phyloP scores from a whole-genome alignment of 2,797 vertebrate genomes.

The Schizopygopsis pylzovi region DNA sequence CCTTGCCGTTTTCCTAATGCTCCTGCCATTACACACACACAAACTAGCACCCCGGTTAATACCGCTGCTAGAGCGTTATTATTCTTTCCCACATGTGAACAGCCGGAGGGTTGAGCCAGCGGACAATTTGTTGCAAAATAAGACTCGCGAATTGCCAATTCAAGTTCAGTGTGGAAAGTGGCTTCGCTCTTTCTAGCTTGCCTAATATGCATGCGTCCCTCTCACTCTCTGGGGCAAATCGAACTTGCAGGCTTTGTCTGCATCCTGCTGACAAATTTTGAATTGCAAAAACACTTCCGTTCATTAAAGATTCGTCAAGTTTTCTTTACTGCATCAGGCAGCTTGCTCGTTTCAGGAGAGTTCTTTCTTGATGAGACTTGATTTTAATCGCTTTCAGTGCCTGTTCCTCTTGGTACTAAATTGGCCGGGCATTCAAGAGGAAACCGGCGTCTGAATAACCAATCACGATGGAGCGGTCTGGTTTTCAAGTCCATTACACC shows the following conservation, averaged over 20 bases:
- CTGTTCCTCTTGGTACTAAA: conserved; percentile 4
- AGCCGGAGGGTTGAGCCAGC: conserved; percentile 23
- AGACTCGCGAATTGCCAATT: conserved; percentile 37
- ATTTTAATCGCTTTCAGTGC: neutral
- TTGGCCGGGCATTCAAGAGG: conserved; percentile 5
- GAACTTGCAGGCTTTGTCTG: conserved; percentile 1
- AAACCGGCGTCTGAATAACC: neutral
- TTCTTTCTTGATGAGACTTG: neutral
- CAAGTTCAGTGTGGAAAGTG: conserved; percentile 26
- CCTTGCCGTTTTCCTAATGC: conserved; percentile 10
- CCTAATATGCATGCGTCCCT: conserved; percentile 8
- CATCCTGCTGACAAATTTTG: neutral
- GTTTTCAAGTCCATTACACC: conserved; percentile 33
- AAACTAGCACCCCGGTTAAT: conserved; percentile 16
- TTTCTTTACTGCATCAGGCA: no score
- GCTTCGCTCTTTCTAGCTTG: neutral
- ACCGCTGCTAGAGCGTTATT: neutral
- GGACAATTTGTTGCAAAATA: conserved; percentile 39
- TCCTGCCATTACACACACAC: conserved; percentile 14
- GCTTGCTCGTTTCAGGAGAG: conserved; percentile 11
- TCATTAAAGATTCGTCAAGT: neutral
- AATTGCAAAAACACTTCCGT: neutral
- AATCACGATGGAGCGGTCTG: neutral
- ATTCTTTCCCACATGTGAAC: conserved; percentile 7
- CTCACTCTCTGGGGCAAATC: conserved; percentile 9